Base-by-base conservation (phyloP, 2,113 vertebrate species). In the Vulpes ferrilata region DNA sequence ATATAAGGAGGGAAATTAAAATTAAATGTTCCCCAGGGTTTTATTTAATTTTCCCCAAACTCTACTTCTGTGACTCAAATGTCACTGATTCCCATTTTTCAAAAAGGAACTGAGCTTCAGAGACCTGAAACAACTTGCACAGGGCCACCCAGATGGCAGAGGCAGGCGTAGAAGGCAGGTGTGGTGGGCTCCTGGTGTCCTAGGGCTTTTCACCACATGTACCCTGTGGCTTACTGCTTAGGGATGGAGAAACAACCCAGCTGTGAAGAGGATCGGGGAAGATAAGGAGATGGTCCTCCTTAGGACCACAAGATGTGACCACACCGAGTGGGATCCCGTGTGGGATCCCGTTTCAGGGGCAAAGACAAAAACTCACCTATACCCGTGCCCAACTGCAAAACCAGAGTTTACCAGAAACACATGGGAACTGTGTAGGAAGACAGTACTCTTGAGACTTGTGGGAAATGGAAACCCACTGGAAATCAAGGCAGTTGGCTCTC, bases 351-450 rank as follows among this genome's bases (percentile, higher is more conserved):
- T 32, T 79, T 6, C 0, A 1, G 22, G 57, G 19, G 19, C 8
- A 57, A 73, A 30, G 35, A 32, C 25, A 82, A 53, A 76, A 55
- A 89, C 3, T 22, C 27, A 11, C 19, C 38, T 12, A 11, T 3
- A 71, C 8, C 43, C 23, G 43, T 43, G 16, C 10, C 65, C 30
- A 62, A 51, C 30, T 76, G 59, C 7, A 4, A 64, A 86, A 74
- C 17, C 23, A 55, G 8, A 23, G 23, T 30, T 88, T 11, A 20
- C 11, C 57, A 76, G 10, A 73, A n/a, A 62, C n/a, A 53, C 64
- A 55, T 0, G 7, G 55, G 64, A 57, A 59, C 1, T 0, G 0
- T 0, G 3, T 0, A 57, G 3, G 8, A 55, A 22, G 35, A 19
- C 30, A 57, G 35, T 10, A 11, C 23, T 51, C 35, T 23, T 23